Percentiles rank a stretch among this genome's conserved stretches.
These are phyloP conservation scores for Chiridota heheva DNA, from an alignment of 35 echinoderm and acorn worm species.

Conservation along the genomic window DNA sequence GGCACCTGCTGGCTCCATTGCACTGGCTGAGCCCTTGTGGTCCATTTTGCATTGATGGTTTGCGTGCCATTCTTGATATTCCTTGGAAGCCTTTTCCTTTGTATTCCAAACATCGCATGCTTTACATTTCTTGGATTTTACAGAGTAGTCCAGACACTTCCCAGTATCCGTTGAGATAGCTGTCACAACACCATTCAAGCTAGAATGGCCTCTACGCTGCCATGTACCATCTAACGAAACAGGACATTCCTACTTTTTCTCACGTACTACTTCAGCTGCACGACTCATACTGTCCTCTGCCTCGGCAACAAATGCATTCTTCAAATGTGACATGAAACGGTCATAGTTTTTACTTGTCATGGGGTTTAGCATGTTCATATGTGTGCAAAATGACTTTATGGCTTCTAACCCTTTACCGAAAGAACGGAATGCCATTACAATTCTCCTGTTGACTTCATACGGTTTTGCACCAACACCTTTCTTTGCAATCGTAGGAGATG, in stretches of 20 bases:
- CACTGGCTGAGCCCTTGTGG: constrained; percentile 5
- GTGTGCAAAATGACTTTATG: neutral
- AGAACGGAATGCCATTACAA: constrained; percentile 6
- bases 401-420: neutral
- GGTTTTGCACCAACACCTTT: neutral
- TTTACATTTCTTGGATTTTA: constrained; percentile 31
- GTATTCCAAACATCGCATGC: neutral
- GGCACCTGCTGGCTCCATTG: constrained; percentile 31
- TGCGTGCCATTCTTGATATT: constrained; percentile 14
- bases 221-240: neutral
- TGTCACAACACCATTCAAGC: constrained; percentile 29
- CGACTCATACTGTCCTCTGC: constrained; percentile 1
- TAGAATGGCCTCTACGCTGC: constrained; percentile 12
- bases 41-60: constrained; percentile 9
- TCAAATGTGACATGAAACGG: neutral
- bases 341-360: neutral
- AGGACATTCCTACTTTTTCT: neutral
- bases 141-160: constrained; percentile 7
- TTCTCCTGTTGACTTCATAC: neutral
- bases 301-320: neutral
- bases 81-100: constrained; percentile 15
- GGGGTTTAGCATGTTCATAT: constrained; percentile 9
- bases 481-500: neutral
- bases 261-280: neutral
- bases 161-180: constrained; percentile 10